Evolutionary conservation across 2,797 vertebrate species (phyloP).

Genomic region (Garrulus glandarius): DNA sequence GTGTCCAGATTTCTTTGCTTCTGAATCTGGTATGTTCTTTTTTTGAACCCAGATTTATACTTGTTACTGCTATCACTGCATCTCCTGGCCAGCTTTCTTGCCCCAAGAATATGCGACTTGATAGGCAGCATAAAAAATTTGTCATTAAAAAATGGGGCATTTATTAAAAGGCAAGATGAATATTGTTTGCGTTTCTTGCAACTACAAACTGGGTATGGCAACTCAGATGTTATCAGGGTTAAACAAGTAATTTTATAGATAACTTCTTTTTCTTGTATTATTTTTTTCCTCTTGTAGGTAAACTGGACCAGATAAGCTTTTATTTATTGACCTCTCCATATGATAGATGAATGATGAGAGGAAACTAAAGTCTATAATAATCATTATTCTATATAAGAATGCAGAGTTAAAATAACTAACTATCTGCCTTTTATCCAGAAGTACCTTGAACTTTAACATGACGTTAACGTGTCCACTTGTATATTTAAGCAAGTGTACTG

Average conservation of each 20-base stretch:
- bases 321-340: slow-evolving; percentile 67
- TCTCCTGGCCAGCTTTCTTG: slow-evolving; percentile 37
- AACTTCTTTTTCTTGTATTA: slow-evolving; percentile 47
- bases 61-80: slow-evolving; percentile 37
- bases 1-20: slow-evolving; percentile 2
- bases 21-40: slow-evolving; percentile 11
- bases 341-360: slow-evolving; percentile 24
- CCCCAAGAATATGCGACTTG: slow-evolving; percentile 37
- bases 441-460: slow-evolving; percentile 71
- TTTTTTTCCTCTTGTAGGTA: slow-evolving; percentile 51
- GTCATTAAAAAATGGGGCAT: slow-evolving; percentile 29
- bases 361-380: slow-evolving; percentile 52
- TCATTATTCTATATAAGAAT: slow-evolving; percentile 55
- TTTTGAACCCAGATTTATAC: slow-evolving; percentile 43
- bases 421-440: slow-evolving; percentile 73
- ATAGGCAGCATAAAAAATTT: slow-evolving; percentile 3
- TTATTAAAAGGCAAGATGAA: slow-evolving; percentile 47
- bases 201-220: slow-evolving; percentile 60
- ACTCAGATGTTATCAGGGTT: slow-evolving; percentile 61
- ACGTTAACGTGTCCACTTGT: slow-evolving; percentile 64
- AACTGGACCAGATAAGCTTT: slow-evolving; percentile 66
- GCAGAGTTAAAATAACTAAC: slow-evolving; percentile 56
- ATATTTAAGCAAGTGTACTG: slow-evolving; percentile 64
- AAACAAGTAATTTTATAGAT: slow-evolving; percentile 62
- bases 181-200: slow-evolving; percentile 69